Evolutionary conservation across 23 tunicate genomes (phyloP).

Genomic region (Ciona savignyi): DNA sequence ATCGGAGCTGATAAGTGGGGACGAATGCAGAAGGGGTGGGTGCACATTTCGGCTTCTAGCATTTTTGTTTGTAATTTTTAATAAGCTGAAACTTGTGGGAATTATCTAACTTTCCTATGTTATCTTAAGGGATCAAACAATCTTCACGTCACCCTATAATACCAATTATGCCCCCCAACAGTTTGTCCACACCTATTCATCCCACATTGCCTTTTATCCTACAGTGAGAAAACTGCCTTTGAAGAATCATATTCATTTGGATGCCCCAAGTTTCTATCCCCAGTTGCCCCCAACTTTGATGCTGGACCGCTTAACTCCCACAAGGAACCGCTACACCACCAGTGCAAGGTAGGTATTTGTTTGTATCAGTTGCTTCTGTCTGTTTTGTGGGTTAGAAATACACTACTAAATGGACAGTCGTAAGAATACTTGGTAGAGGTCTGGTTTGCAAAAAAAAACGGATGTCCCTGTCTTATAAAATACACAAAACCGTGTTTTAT

Average conservation of each 20-base stretch:
- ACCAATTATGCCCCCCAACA: too few species aligned
- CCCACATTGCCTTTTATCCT: not conserved
- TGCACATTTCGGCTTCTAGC: not conserved
- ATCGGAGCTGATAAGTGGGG: conserved; percentile 71
- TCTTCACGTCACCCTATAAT: too few species aligned
- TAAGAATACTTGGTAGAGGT: too few species aligned
- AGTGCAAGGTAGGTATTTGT: conserved; percentile 41
- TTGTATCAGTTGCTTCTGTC: not conserved
- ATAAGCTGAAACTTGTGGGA: too few species aligned
- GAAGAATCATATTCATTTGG: conserved; percentile 89
- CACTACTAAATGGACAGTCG: too few species aligned
- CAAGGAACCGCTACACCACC: conserved; percentile 88
- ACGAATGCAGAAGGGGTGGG: conserved; percentile 73
- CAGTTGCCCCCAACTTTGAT: conserved; percentile 85
- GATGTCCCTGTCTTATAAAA: too few species aligned
- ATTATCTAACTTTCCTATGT: too few species aligned
- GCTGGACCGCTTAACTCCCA: conserved; percentile 79
- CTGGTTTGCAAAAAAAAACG: too few species aligned
- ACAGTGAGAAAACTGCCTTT: conserved; percentile 57
- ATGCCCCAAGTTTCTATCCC: conserved; percentile 91
- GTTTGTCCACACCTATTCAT: too few species aligned
- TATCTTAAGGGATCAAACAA: too few species aligned
- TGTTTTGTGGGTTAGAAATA: not conserved
- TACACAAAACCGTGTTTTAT: too few species aligned
- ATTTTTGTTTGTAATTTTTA: not conserved